These are phyloP conservation scores for Neomorphus geoffroyi DNA, from an alignment of 2,797 vertebrate species.

Conservation along the genomic window DNA sequence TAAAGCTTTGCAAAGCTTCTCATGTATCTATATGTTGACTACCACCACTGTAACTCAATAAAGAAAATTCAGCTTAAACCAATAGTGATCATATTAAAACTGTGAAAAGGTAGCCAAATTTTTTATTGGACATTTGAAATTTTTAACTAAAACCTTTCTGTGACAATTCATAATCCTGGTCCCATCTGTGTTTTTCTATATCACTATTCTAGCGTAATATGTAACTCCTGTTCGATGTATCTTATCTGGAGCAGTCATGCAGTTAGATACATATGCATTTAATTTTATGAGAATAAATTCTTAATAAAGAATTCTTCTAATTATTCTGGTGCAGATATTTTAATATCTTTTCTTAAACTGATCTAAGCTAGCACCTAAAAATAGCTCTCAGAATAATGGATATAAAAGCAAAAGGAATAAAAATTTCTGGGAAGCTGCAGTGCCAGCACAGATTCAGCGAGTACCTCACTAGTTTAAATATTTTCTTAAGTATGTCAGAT, in stretches of 20 bases:
- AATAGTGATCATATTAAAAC: background rate
- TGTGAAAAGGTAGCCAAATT: background rate
- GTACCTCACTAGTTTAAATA: slow-evolving; percentile 35
- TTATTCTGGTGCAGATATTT: slow-evolving; percentile 14
- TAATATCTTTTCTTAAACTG: slow-evolving; percentile 57
- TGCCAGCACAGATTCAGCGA: slow-evolving; percentile 53
- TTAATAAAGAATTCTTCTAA: slow-evolving; percentile 11
- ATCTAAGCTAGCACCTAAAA: slow-evolving; percentile 43
- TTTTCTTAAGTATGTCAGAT: slow-evolving; percentile 53
- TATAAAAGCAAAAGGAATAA: slow-evolving; percentile 56
- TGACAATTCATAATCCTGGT: background rate
- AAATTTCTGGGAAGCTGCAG: slow-evolving; percentile 44
- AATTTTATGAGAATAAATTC: slow-evolving; percentile 18
- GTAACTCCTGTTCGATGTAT: background rate
- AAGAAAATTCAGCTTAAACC: background rate
- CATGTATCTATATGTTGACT: background rate
- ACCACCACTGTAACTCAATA: background rate
- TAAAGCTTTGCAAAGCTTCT: background rate
- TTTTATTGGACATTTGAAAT: background rate
- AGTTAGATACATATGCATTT: background rate
- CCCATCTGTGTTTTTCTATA: background rate
- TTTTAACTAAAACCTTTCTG: background rate
- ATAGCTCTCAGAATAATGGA: slow-evolving; percentile 62
- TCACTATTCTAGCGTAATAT: background rate
- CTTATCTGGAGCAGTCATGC: background rate